Conservation (phyloP, 2,888 invertebrate species). For the Conops quadrifasciatus region DNA sequence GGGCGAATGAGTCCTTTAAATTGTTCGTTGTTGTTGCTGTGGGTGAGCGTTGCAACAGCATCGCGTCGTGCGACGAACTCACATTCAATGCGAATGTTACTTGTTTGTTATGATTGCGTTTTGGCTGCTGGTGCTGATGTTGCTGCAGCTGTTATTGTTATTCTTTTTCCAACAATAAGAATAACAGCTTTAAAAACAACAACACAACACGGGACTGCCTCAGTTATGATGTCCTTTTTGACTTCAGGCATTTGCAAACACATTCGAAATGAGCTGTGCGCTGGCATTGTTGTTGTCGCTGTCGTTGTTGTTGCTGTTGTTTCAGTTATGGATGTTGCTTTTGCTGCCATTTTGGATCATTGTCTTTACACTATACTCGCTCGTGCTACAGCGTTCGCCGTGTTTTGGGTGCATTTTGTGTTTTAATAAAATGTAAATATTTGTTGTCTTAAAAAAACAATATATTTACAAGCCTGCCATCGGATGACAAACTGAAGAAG, state of each 20-base stretch:
- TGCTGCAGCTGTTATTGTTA: conserved; percentile 7
- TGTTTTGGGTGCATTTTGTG: conserved; percentile 13
- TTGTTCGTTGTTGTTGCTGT: not conserved
- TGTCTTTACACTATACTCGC: too few species aligned
- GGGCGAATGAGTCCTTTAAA: conserved; percentile 11
- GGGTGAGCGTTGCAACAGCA: not conserved
- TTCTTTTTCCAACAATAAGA: not conserved
- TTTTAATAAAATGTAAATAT: conserved; percentile 31
- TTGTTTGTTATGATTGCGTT: not conserved
- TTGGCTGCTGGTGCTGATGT: not conserved
- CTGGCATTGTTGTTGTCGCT: too few species aligned
- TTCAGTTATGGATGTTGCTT: too few species aligned
- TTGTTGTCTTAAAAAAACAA: conserved; percentile 2
- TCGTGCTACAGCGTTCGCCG: not conserved
- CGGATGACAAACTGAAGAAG: too few species aligned
- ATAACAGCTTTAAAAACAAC: conserved; percentile 12
- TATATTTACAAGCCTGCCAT: too few species aligned
- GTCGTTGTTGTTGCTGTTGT: too few species aligned
- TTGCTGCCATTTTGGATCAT: not conserved
- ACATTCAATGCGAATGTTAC: not conserved
- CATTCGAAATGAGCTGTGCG: not conserved
- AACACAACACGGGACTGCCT: conserved; percentile 10
- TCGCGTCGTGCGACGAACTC: not conserved
- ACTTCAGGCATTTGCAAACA: conserved; percentile 24
- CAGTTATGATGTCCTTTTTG: conserved; percentile 27